Base-by-base conservation (phyloP, 2,888 invertebrate species). In the Lasioglossum marginatum region DNA sequence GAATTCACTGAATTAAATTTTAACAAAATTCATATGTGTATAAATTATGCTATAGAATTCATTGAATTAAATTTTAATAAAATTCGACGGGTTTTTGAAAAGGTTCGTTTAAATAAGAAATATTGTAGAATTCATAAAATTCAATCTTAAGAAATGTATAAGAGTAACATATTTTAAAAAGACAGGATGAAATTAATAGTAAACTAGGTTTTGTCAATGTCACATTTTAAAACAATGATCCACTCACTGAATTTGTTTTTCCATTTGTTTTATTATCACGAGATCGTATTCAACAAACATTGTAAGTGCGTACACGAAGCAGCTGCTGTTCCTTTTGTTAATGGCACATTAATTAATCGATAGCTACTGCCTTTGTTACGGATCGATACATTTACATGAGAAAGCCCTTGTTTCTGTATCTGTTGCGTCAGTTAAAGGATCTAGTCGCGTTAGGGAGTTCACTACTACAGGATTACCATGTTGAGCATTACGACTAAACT, bases 271-370 rank as follows among this genome's bases (percentile, higher is more conserved):
- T 31, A 31, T 16, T 31, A 14, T 5, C 27, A 16, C 5, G 27
- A 27, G 16, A 60, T 60, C 27, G 27, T 14, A 16, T 60, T 60
- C 16, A 31, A 16, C 60, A 63, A 63, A 63, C 31, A 16, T 31
- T 31, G 5, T 14, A n/a, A 27, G 16, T 2, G 16, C 5, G 60
- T 31, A 16, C 31, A 16, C 27, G 60, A 1, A 63, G 16, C 60
- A 31, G 27, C 27, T 63, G 16, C 31, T 31, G 31, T 31, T 63
- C 60, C 60, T 63, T 63, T 63, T 63, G 60, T 63, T 63, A 31
- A 63, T 63, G 31, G 27, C 6, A 31, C 60, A 63, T 63, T 82
- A 86, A 60, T 73, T 23, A 27, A 45, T 63, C 60, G 60, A 63
- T 63, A 63, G 16, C 60, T 27, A 6, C 60, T 63, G 27, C 60